These are phyloP conservation scores for Sarcophaga caerulescens DNA, from an alignment of 2,888 invertebrate genomes.

Conservation along the genomic window DNA sequence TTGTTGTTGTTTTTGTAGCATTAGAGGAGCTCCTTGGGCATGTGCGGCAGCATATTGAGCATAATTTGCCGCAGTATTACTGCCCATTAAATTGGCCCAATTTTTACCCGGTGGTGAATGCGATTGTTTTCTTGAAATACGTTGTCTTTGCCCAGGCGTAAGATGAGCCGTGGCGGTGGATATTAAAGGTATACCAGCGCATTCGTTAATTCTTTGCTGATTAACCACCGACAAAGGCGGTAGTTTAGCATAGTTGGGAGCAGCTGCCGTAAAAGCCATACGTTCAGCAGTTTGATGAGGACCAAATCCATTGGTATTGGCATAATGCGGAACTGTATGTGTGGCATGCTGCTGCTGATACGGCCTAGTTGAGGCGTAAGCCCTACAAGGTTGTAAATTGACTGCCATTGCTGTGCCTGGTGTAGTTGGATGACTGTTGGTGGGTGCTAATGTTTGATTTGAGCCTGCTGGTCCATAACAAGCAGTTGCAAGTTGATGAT, in stretches of 20 bases:
- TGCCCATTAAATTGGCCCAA: conserved; percentile 52
- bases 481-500: conserved; percentile 1
- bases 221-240: conserved; percentile 73
- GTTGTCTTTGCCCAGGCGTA: conserved; percentile 79
- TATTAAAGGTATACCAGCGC: conserved; percentile 91
- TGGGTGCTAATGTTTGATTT: background rate
- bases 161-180: conserved; percentile 86
- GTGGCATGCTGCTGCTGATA: conserved; percentile 58
- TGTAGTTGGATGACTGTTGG: background rate
- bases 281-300: conserved; percentile 30
- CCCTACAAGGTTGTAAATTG: conserved; percentile 51
- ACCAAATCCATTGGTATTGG: conserved; percentile 29
- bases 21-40: conserved; percentile 92
- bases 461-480: background rate
- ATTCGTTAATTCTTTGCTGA: conserved; percentile 83
- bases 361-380: conserved; percentile 28
- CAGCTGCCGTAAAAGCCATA: conserved; percentile 28
- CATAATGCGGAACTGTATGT: conserved; percentile 33
- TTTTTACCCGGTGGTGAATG: conserved; percentile 66
- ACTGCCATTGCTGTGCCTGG: conserved; percentile 22
- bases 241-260: conserved; percentile 73
- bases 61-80: conserved; percentile 48
- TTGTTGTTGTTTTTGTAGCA: conserved; percentile 81
- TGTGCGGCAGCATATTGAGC: conserved; percentile 84
- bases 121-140: conserved; percentile 74